A percentile compares a stretch with the other conserved stretches of the same genome.
These are phyloP conservation scores for Medauroidea extradentata DNA, from an alignment of 1,140 invertebrate species.

Conservation along the genomic window DNA sequence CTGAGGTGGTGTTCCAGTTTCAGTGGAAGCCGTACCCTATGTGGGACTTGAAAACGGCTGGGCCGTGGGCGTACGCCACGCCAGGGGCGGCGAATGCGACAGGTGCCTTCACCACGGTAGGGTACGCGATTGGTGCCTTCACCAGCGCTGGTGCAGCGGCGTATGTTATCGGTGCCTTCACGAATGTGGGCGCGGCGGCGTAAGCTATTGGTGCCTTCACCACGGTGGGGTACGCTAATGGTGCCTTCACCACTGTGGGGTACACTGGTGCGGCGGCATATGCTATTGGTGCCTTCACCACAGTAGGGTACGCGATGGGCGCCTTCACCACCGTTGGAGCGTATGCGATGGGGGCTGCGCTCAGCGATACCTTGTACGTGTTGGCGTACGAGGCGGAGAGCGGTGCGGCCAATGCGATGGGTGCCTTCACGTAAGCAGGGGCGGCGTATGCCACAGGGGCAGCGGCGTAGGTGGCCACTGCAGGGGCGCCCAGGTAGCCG, in stretches of 20 bases:
- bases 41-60: constrained; percentile 7
- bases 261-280: constrained; percentile 31
- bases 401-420: neutral
- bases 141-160: no score
- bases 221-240: no score
- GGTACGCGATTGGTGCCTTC: no score
- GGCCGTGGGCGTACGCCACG: constrained; percentile 30
- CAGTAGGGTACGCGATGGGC: no score
- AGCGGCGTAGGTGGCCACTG: neutral
- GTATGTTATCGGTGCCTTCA: no score
- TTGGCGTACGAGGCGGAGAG: constrained; percentile 9
- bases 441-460: constrained; percentile 3
- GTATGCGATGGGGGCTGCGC: constrained; percentile 7
- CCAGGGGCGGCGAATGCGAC: constrained; percentile 38
- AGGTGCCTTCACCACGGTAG: constrained; percentile 19
- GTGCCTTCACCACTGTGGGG: no score
- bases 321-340: no score
- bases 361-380: constrained; percentile 1
- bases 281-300: constrained; percentile 32
- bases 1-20: no score
- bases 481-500: constrained; percentile 9
- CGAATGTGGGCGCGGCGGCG: constrained; percentile 22
- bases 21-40: no score
- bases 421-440: neutral
- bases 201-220: constrained; percentile 37